Base-by-base conservation (phyloP, 92 coral and sea anemone genomes). In the Zoanthus solanderi region DNA sequence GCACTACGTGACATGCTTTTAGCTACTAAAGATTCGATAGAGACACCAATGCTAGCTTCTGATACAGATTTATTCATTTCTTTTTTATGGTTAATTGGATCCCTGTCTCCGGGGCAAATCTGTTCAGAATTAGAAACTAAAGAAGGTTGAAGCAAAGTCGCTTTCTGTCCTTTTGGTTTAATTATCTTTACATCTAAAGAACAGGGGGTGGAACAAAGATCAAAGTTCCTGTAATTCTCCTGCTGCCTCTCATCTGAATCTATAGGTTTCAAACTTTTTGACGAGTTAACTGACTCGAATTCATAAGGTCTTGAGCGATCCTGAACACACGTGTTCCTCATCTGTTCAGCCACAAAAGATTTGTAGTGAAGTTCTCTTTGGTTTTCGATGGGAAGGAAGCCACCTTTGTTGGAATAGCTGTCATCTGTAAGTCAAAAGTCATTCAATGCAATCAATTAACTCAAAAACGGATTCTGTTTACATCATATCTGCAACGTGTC, bases 1-100 rank as follows among this genome's bases (percentile, higher is more conserved):
- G 93, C 92, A 85, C 98, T 95, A 28, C 85, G 89, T 18, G 93
- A 88, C 54, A 95, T 92, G 84, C 98, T 95, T 30, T 94, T 92
- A n/a, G 96, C 92, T 13, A 92, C 98, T 76, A 94, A 92, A 10
- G 87, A 87, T 57, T 90, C 95, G 53, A 93, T 86, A 48, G 92
- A 93, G 47, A 94, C 91, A 11, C 71, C 66, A 6, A 63, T 42
- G 53, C 54, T 56, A 11, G 89, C 57, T 47, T 81, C 75, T 60
- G 75, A 16, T 0, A 42, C 4, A n/a, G 48, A 42, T 65, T 80
- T 17, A 45, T 80, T 73, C 0, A 13, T 65, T 45, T 63, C 72
- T 42, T 28, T 37, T n/a, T 80, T 80, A 37, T 31, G 3, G 14
- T 80, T 13, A 44, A 9, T 45, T 65, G 12, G 44, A 15, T 80